A percentile compares a stretch with the other conserved stretches of the same genome.
Evolutionary conservation across 2,888 invertebrate genomes (phyloP).

Genomic region (Diarsia brunnea): DNA sequence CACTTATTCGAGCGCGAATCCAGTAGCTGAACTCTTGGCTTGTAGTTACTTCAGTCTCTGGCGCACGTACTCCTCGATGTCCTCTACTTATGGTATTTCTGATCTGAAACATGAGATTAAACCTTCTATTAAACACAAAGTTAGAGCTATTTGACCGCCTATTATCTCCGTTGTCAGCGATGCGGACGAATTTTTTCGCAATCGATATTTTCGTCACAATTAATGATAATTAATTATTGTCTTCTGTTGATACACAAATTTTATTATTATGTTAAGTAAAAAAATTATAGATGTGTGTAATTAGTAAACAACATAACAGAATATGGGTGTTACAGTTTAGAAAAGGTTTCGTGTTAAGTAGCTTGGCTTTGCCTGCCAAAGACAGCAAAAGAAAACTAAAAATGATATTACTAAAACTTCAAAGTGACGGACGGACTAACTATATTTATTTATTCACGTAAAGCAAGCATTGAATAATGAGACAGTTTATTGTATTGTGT

Average conservation of each 20-base stretch:
- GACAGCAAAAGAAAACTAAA: not conserved
- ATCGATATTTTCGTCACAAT: no score
- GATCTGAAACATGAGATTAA: not conserved
- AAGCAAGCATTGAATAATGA: not conserved
- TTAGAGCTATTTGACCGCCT: no score
- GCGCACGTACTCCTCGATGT: no score
- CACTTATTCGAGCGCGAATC: no score
- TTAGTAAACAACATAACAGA: not conserved
- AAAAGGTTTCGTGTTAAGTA: not conserved
- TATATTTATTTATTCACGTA: conserved; percentile 5
- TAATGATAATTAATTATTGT: no score
- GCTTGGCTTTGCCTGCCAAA: not conserved
- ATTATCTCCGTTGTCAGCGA: no score
- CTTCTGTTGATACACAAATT: no score
- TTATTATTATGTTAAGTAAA: not conserved
- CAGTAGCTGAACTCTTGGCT: no score
- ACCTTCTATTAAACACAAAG: no score
- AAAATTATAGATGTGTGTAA: not conserved
- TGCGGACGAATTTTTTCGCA: no score
- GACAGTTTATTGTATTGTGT: not conserved
- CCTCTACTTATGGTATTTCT: not conserved
- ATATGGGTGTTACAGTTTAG: not conserved
- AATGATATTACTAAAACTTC: conserved; percentile 5
- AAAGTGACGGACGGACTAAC: conserved; percentile 18
- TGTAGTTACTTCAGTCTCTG: no score